Conservation (phyloP, 2,888 invertebrate species). For the Lypha dubia region DNA sequence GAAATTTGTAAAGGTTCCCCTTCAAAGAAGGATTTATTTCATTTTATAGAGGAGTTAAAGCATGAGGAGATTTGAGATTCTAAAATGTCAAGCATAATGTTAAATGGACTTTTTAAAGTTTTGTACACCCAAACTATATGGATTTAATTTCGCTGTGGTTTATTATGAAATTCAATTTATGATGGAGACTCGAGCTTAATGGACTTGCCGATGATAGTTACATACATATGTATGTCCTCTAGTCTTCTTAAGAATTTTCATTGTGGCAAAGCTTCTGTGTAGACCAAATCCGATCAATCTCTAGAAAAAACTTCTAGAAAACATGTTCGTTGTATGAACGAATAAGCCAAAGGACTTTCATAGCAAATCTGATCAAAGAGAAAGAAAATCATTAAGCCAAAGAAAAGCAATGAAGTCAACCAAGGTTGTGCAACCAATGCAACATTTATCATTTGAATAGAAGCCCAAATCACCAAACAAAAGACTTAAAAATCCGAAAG, state of each 20-base stretch:
- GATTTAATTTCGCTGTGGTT: too few species aligned
- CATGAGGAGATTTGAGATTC: not conserved
- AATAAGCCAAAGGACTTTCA: not conserved
- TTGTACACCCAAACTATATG: too few species aligned
- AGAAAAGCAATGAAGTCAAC: slow-evolving; percentile 41
- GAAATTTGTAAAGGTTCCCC: slow-evolving; percentile 9
- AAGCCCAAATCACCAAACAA: slow-evolving; percentile 17
- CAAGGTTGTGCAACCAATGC: slow-evolving; percentile 37
- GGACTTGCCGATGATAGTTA: too few species aligned
- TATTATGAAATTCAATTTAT: too few species aligned
- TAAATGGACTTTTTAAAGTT: not conserved
- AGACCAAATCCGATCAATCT: not conserved
- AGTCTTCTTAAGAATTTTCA: too few species aligned
- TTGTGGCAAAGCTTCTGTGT: not conserved
- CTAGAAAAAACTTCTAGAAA: not conserved
- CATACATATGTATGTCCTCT: too few species aligned
- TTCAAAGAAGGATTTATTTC: not conserved
- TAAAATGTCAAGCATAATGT: not conserved
- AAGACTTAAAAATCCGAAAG: not conserved
- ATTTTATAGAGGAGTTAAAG: not conserved
- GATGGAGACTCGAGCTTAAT: too few species aligned
- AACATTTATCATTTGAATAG: slow-evolving; percentile 63
- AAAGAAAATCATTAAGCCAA: slow-evolving; percentile 31
- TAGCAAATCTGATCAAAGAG: slow-evolving; percentile 19
- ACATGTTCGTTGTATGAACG: not conserved